Evolutionary conservation across 2,113 vertebrate species (phyloP).

Genomic region (Microcebus tavaratra): DNA sequence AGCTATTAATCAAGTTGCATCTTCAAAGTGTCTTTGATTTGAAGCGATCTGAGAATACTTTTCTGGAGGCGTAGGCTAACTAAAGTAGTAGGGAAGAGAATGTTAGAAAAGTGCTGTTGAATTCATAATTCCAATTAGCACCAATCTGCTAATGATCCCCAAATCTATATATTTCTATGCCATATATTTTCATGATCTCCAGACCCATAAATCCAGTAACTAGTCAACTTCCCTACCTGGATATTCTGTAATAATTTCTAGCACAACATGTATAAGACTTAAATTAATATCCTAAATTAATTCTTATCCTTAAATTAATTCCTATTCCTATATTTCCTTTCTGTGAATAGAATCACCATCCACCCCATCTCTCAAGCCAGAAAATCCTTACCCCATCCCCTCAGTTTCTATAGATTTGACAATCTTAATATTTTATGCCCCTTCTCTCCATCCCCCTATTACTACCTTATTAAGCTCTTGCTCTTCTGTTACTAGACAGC

Average conservation of each 20-base stretch:
- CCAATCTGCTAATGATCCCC: neutral
- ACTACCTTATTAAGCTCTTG: neutral
- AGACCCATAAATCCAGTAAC: neutral
- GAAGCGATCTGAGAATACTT: neutral
- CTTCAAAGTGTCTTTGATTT: conserved; percentile 4
- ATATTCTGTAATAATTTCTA: neutral
- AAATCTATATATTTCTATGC: neutral
- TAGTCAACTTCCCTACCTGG: neutral
- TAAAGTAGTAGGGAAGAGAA: neutral
- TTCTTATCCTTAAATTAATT: neutral
- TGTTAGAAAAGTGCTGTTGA: neutral
- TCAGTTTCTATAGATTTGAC: neutral
- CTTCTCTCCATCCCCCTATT: neutral
- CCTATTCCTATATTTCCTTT: neutral
- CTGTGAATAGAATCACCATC: neutral
- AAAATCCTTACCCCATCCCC: neutral
- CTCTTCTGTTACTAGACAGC: neutral
- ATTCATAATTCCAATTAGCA: neutral
- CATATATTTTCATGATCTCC: neutral
- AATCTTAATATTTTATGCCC: neutral
- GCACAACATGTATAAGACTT: neutral
- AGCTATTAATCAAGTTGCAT: neutral
- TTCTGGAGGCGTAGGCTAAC: neutral
- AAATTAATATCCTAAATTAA: neutral
- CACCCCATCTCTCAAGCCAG: neutral